These are phyloP conservation scores for Caranx ignobilis DNA, from an alignment of 2,113 vertebrate species.

Conservation along the genomic window DNA sequence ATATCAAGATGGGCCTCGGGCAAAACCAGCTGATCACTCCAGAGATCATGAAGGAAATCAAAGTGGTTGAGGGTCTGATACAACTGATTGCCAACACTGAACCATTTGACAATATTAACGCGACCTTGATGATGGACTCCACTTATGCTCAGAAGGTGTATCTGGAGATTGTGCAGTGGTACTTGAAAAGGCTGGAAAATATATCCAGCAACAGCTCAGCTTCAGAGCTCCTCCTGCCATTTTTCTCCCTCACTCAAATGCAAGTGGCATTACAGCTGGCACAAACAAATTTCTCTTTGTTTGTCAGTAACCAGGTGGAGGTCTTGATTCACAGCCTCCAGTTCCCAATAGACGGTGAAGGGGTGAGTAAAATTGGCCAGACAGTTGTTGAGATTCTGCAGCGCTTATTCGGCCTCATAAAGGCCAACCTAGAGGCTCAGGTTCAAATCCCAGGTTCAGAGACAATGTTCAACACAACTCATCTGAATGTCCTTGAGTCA, in stretches of 20 bases:
- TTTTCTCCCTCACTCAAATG: constrained; percentile 72
- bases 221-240: constrained; percentile 61
- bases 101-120: constrained; percentile 58
- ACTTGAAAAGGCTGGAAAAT: constrained; percentile 77
- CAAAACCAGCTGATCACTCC: constrained; percentile 60
- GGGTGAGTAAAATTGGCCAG: constrained; percentile 67
- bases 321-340: constrained; percentile 57
- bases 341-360: constrained; percentile 68
- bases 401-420: constrained; percentile 51
- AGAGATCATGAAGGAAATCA: constrained; percentile 75
- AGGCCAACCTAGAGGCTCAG: constrained; percentile 58
- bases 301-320: constrained; percentile 61
- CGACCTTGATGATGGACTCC: constrained; percentile 46
- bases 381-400: constrained; percentile 54
- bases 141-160: constrained; percentile 53
- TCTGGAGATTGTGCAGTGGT: constrained; percentile 76
- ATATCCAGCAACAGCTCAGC: constrained; percentile 65
- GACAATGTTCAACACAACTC: constrained; percentile 40
- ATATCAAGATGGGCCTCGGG: constrained; percentile 73
- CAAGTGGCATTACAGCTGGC: constrained; percentile 65
- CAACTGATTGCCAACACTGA: constrained; percentile 48
- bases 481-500: constrained; percentile 36
- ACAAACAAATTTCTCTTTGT: constrained; percentile 64
- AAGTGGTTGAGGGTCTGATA: constrained; percentile 75
- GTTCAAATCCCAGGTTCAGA: constrained; percentile 6